Evolutionary conservation across 2,113 vertebrate genomes (phyloP).

Genomic region (Petroica traversi): DNA sequence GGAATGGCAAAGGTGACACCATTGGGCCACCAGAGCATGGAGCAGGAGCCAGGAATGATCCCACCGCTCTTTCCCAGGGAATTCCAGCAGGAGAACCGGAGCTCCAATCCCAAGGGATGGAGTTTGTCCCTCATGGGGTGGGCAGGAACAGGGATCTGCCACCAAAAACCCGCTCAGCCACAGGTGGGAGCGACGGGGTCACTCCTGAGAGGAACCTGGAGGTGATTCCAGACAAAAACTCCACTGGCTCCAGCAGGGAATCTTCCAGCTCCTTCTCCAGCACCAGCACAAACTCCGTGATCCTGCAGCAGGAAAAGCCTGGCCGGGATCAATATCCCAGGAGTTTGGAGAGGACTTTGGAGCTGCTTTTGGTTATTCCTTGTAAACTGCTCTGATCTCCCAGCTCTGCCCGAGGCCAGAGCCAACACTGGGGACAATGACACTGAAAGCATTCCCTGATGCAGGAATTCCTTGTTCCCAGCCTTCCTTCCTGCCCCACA

Average conservation of each 20-base stretch:
- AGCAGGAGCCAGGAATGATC: background rate
- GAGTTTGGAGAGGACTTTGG: background rate
- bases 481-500: background rate
- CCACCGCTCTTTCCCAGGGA: background rate
- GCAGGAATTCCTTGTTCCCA: background rate
- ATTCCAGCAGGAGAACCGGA: background rate
- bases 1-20: too few species aligned
- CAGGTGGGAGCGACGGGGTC: fast-evolving
- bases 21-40: fast-evolving
- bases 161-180: background rate
- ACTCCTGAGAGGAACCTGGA: background rate
- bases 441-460: fast-evolving
- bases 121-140: fast-evolving
- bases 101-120: background rate
- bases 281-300: background rate
- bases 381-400: background rate
- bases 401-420: background rate
- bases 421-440: background rate
- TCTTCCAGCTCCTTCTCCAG: background rate
- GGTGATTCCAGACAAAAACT: background rate
- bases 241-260: background rate
- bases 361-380: background rate
- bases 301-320: background rate
- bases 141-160: background rate
- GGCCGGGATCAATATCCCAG: background rate